Evolutionary conservation across 2,888 invertebrate species (phyloP), one percentile per base, ranked within the genome.

Genomic region (Congeria kusceri): DNA sequence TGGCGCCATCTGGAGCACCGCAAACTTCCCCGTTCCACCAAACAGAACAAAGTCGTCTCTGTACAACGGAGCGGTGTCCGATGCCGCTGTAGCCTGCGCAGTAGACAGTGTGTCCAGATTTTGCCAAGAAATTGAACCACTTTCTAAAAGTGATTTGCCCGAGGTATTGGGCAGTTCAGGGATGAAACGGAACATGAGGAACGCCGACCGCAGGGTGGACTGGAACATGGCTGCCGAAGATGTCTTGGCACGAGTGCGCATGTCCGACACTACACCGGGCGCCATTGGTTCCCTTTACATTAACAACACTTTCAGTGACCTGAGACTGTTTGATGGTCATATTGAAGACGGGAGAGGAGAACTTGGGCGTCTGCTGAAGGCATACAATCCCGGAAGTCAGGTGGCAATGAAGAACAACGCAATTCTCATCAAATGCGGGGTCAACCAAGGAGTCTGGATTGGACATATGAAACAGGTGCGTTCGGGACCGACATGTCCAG

Each of bases 391-490:
- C 4, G 77, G 77, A 32, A 32, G 66, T 4, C 49, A 71, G 1
- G 49, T 81, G 4, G 81, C 67, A 25, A 46, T 28, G n/a, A 73
- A 63, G 32, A 61, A 81, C 23, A 68, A 67, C 13, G 64, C 77
- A 18, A 32, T 81, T 25, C 61, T 81, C 7, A 47, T 81, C 5
- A 74, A 70, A 44, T 29, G 73, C 29, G 81, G 77, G 0, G 77
- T 73, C 23, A 56, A 53, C 23, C 7, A 70, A 25, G 81, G 73
- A 2, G 61, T 81, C 20, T 81, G 81, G 81, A 81, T 81, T 44
- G 81, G 81, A 5, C 81, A 81, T 53, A 67, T 81, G 77, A 81
- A 77, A 74, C 46, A 65, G 70, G 80, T 80, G 70, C 25, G 32
- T 20, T n/a, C 28, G 18, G 27, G 18, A 27, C 28, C 39, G 39